These are phyloP conservation scores for Aphis craccivora DNA, from an alignment of 1,140 invertebrate genomes.

Conservation along the genomic window DNA sequence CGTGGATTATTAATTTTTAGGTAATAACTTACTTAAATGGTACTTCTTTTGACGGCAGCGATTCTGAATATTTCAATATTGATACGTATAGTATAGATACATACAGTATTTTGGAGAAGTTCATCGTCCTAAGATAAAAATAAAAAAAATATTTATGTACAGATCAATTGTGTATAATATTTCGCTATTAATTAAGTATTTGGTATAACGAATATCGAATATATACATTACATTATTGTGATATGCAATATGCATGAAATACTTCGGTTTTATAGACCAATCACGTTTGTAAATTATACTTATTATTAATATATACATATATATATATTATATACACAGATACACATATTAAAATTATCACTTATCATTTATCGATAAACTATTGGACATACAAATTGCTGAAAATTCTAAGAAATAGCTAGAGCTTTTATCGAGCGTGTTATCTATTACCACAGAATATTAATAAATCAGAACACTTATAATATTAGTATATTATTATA, in stretches of 20 bases:
- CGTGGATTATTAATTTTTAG: background rate
- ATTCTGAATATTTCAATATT: background rate
- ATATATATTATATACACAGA: background rate
- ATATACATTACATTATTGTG: background rate
- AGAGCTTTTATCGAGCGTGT: background rate
- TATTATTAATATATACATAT: background rate
- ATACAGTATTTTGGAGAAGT: background rate
- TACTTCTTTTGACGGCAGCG: background rate
- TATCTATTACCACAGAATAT: background rate
- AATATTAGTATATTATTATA: background rate
- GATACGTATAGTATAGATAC: background rate
- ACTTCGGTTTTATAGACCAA: background rate
- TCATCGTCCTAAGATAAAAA: background rate
- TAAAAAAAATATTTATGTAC: background rate
- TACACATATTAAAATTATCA: background rate
- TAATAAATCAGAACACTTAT: background rate
- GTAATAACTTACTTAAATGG: background rate
- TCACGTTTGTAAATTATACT: background rate
- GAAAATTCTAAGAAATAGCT: background rate
- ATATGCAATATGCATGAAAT: background rate
- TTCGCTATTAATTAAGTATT: background rate
- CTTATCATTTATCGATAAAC: background rate
- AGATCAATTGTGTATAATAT: background rate
- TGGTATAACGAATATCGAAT: background rate
- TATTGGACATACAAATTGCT: background rate